Conservation (phyloP, 2,113 vertebrate species). For the Rhynchomys soricoides region DNA sequence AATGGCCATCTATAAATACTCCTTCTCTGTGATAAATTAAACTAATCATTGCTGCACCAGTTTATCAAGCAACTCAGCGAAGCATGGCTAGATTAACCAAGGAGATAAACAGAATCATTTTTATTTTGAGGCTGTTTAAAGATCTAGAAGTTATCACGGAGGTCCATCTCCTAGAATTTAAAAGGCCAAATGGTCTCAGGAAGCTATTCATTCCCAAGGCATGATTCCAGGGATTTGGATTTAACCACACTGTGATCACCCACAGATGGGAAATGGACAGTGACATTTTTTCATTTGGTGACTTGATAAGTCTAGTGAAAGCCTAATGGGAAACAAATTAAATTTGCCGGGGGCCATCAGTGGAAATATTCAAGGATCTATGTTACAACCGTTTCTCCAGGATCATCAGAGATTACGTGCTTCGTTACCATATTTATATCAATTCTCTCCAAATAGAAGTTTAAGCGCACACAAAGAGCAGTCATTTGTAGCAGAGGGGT, state of each 20-base stretch:
- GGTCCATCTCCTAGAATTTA: slow-evolving; percentile 12
- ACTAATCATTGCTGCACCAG: background rate
- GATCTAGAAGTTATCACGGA: slow-evolving; percentile 23
- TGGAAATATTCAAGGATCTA: background rate
- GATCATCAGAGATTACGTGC: background rate
- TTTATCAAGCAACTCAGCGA: slow-evolving; percentile 37
- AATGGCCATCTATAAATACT: slow-evolving; percentile 50
- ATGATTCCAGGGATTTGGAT: background rate
- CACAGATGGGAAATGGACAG: background rate
- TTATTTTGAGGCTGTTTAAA: slow-evolving; percentile 38
- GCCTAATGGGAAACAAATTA: slow-evolving; percentile 21
- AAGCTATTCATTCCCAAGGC: background rate
- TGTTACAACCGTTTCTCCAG: background rate
- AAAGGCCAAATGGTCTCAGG: background rate
- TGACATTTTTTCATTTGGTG: background rate
- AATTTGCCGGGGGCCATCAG: background rate
- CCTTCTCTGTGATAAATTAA: background rate
- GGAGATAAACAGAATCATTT: slow-evolving; percentile 5
- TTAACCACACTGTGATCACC: background rate
- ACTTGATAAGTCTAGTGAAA: slow-evolving; percentile 9
- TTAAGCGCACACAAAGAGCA: background rate
- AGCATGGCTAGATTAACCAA: slow-evolving; percentile 51
- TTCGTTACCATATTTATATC: background rate
- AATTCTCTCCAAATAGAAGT: background rate
- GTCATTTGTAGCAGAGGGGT: background rate